Evolutionary conservation across 2,797 vertebrate genomes (phyloP).

Genomic region (Pyrrhura leucotis): DNA sequence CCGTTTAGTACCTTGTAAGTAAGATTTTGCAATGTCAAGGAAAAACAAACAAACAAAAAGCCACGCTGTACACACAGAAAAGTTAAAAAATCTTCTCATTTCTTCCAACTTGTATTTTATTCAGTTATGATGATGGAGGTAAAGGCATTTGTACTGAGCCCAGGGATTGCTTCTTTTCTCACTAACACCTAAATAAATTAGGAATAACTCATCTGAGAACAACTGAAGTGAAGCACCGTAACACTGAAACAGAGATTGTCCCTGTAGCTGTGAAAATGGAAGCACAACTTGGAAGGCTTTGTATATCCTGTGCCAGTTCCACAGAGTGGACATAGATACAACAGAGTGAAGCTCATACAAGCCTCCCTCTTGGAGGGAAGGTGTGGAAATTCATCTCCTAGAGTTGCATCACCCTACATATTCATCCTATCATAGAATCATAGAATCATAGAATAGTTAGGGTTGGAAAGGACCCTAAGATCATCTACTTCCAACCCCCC

Average conservation of each 20-base stretch:
- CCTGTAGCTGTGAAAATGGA: not conserved
- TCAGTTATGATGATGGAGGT: not conserved
- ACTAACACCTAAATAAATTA: not conserved
- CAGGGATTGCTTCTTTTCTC: not conserved
- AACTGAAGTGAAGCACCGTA: not conserved
- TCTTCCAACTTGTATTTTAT: not conserved
- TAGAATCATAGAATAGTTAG: no score
- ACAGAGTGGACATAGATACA: accelerated
- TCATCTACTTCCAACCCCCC: no score
- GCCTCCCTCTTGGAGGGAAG: not conserved
- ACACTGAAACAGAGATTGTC: not conserved
- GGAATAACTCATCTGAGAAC: not conserved
- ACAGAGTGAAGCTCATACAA: not conserved
- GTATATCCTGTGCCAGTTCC: not conserved
- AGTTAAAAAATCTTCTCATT: not conserved
- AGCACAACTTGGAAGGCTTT: not conserved
- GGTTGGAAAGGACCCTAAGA: no score
- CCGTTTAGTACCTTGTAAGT: not conserved
- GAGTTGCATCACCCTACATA: not conserved
- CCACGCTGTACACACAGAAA: not conserved
- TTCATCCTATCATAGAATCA: not conserved
- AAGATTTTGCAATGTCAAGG: not conserved
- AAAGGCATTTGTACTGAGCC: not conserved
- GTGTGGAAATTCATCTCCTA: not conserved
- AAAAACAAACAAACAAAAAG: accelerated